A percentile compares a stretch with the other conserved stretches of the same genome.
These are phyloP conservation scores for Tricholaema leucomelas DNA, from an alignment of 2,113 vertebrate genomes.

Conservation along the genomic window DNA sequence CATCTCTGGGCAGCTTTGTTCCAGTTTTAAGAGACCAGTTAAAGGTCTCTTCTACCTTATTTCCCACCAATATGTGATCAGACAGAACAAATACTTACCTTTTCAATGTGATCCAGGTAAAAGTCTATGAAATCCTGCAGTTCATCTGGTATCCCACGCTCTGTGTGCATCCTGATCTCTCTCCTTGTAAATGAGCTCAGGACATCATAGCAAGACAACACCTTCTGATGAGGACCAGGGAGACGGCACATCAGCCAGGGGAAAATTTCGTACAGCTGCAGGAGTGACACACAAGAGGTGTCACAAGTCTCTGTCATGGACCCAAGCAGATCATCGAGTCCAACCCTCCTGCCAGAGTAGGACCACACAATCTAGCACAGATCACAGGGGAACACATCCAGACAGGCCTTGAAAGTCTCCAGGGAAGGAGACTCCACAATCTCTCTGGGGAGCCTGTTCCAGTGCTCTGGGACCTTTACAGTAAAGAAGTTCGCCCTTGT, in stretches of 20 bases:
- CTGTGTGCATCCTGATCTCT: slow-evolving; percentile 51
- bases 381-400: no score
- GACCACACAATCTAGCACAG: no score
- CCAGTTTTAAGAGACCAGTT: background rate
- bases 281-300: background rate
- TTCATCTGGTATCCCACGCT: background rate
- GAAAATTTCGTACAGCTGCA: slow-evolving; percentile 64
- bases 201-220: background rate
- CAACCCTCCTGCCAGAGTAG: no score
- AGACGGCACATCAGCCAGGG: slow-evolving; percentile 56
- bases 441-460: no score
- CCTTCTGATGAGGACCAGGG: slow-evolving; percentile 62
- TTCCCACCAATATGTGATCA: background rate
- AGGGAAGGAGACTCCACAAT: no score
- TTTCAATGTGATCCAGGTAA: slow-evolving; percentile 66
- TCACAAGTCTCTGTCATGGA: background rate
- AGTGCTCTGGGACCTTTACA: no score
- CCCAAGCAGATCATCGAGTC: no score
- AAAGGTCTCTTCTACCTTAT: background rate
- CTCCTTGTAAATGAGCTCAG: slow-evolving; percentile 32
- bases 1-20: no score
- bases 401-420: no score
- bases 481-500: no score
- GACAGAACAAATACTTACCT: slow-evolving; percentile 39
- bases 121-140: slow-evolving; percentile 65